Evolutionary conservation across 2,888 invertebrate species (phyloP), one percentile per base, ranked within the genome.

Genomic region (Noctua janthina): DNA sequence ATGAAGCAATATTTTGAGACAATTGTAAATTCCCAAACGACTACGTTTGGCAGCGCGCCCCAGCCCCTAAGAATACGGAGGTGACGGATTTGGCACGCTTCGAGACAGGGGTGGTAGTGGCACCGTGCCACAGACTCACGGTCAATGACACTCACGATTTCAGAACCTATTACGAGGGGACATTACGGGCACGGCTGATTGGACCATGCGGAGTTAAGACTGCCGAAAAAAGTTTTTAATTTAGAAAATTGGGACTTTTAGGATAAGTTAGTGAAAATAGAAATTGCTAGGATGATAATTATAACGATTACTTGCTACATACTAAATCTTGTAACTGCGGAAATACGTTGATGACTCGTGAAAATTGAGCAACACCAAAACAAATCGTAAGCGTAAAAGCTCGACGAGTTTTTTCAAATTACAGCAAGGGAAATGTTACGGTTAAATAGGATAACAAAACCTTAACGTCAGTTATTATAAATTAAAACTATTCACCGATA

Each of bases 81-180:
- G 78, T 81, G 87, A 84, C 70, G 79, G 87, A 85, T 89, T 91
- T 91, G 90, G 91, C 91, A 86, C 83, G 79, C 75, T 75, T 20
- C 78, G 83, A 81, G 81, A 83, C 76, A 59, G 79, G 91, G 85
- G 87, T 85, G 89, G 88, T 86, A 87, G 88, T 89, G 90, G 90
- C 91, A 90, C 82, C 76, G 79, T 84, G 87, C 88, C 86, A 87
- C 74, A 78, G 59, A 72, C 87, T 83, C 91, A 90, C 89, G 92
- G 92, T 93, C 93, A 93, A 91, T 92, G 92, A 93, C 93, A 92
- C 90, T 90, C 82, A 82, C 85, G 81, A 89, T 88, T 90, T 89
- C 82, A 85, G 78, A 86, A 86, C 83, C 54, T 79, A 78, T 80
- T 84, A 70, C 51, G 67, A 87, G 71, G 78, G 85, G 74, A 78